Evolutionary conservation across 2,113 vertebrate genomes (phyloP), one percentile per base, ranked within the genome.

Genomic region (Cyprinus carpio): DNA sequence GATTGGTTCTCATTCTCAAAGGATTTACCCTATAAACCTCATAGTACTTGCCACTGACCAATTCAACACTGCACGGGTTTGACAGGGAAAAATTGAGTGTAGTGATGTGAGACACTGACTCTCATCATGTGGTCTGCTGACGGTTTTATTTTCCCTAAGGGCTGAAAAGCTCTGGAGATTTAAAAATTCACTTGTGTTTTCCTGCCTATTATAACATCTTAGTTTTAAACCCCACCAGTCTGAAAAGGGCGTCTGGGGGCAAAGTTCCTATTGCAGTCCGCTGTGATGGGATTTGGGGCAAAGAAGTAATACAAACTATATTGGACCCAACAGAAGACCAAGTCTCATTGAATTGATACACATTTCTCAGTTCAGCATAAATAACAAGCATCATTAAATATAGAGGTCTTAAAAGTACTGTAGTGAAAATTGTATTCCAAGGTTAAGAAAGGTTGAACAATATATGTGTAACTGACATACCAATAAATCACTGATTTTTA

Each of bases 1-100:
- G 31, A 85, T 85, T 71, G 64, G 84, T 60, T 85, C 62, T 40
- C 31, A 71, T 74, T 79, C 84, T 56, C 83, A 23, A n/a, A 31
- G 60, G 43, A 84, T 51, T 78, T 34, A 54, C 74, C 46, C 46
- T 56, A 8, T 78, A 84, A 84, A 69, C 60, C 60, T 84, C 40
- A 18, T 6, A 25, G 49, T 76, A 51, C 29, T 65, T 12, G 31
- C 13, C 46, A 27, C 74, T 67, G 43, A 40, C 72, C 74, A n/a
- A 31, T 64, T 62, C 54, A 84, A 15, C 18, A 60, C 74, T 77
- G 80, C 11, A 60, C 54, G 29, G 75, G 71, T 34, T 54, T 43
- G 58, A 71, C 74, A 20, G 31, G 56, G 49, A 83, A 64, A 77
- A 64, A 51, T 60, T 72, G 49, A 54, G 62, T 71, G 27, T 37